A percentile compares a stretch with the other conserved stretches of the same genome.
These are phyloP conservation scores for Spermophilus dauricus DNA, from an alignment of 2,113 vertebrate species.

Conservation along the genomic window DNA sequence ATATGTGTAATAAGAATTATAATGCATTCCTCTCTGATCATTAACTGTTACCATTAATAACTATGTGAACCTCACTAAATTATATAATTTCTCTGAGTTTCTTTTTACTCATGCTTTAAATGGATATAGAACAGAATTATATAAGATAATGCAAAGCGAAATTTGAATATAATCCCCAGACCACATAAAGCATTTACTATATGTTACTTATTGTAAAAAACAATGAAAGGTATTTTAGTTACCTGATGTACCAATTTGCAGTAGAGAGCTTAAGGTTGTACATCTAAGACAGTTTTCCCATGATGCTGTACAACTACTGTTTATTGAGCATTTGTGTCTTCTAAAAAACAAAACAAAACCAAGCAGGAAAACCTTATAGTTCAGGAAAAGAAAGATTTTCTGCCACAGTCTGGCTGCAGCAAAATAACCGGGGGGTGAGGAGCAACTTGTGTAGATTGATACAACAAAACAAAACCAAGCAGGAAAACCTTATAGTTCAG, in stretches of 20 bases:
- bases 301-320: neutral
- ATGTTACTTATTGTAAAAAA: neutral
- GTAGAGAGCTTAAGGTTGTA: neutral
- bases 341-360: neutral
- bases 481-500: neutral
- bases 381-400: neutral
- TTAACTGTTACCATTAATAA: neutral
- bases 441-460: too few species aligned
- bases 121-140: neutral
- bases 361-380: neutral
- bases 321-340: neutral
- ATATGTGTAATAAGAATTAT: too few species aligned
- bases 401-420: too few species aligned
- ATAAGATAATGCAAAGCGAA: neutral
- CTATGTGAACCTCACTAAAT: neutral
- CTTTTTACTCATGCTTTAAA: neutral
- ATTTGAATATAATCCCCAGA: neutral
- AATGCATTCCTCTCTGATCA: too few species aligned
- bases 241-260: neutral
- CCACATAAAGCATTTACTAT: neutral
- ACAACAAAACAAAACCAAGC: neutral
- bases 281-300: neutral
- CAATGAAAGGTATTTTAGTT: slow-evolving; percentile 16
- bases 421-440: too few species aligned
- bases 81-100: neutral